Percentiles rank a stretch among this genome's conserved stretches.
Conservation (phyloP, 1,140 invertebrate genomes). For the Drosophila paulistorum region DNA sequence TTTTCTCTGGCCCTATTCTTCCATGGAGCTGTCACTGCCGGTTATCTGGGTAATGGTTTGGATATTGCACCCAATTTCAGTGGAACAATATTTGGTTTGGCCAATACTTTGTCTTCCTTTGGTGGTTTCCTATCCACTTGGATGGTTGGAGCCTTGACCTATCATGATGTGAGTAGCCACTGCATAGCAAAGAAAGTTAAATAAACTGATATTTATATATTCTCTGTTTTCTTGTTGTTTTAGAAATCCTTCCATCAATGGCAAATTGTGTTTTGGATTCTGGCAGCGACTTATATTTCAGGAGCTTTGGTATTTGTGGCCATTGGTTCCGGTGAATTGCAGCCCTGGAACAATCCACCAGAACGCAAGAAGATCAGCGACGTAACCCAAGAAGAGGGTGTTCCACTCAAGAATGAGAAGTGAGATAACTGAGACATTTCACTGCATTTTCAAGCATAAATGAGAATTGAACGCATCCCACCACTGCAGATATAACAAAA, state of each 20-base stretch:
- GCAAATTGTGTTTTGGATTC: conserved; percentile 93
- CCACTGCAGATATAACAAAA: conserved; percentile 6
- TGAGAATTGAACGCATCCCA: conserved; percentile 13
- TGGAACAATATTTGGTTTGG: conserved; percentile 95
- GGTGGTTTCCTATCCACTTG: conserved; percentile 93
- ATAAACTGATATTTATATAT: conserved; percentile 30
- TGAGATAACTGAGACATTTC: conserved; percentile 28
- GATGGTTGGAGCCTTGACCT: conserved; percentile 93
- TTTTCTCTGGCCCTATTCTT: conserved; percentile 91
- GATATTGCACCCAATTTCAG: conserved; percentile 96
- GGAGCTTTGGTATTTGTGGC: conserved; percentile 88
- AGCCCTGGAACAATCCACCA: conserved; percentile 83
- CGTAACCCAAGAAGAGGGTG: conserved; percentile 72
- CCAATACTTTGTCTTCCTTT: conserved; percentile 94
- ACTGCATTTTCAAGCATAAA: neutral
- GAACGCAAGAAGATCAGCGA: conserved; percentile 67
- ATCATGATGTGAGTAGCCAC: conserved; percentile 86
- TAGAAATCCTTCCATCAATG: conserved; percentile 91
- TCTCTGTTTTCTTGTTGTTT: conserved; percentile 44
- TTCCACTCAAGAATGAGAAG: conserved; percentile 75
- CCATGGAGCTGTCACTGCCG: conserved; percentile 93
- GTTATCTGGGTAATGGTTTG: conserved; percentile 93
- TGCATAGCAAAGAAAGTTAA: neutral
- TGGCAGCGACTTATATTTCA: conserved; percentile 88
- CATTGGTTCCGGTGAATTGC: conserved; percentile 89